Evolutionary conservation across 2,113 vertebrate species (phyloP), one percentile per base, ranked within the genome.

Genomic region (Heterochromis multidens): DNA sequence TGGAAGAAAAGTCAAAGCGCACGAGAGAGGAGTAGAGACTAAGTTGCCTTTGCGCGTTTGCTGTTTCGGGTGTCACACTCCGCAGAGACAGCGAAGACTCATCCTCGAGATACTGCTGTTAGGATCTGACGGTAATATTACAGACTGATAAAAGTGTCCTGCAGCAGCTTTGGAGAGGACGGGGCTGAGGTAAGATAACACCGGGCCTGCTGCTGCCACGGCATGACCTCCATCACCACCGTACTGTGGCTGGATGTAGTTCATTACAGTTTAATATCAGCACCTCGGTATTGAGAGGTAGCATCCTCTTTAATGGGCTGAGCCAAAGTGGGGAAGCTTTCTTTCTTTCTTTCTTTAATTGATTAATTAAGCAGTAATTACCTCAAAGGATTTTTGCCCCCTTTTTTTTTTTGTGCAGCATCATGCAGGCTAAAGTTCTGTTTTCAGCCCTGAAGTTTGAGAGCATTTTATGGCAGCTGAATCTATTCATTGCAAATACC

Each of bases 181-280:
- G 27, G 63, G 57, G 21, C 77, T 4, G 82, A 92, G 93, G 92
- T 92, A 86, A 89, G 92, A 83, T 2, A 49, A 37, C 57, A 23
- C 67, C 14, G 29, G 21, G 40, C 65, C 21, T 33, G 31, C 31
- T 40, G 65, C 33, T 67, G 76, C 63, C 61, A 79, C 14, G 52
- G 19, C 83, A 78, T 29, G 67, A 81, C 49, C 77, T 54, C 43
- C 70, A 74, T 74, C 70, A n/a, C 46, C 21, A 8, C 52, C 49
- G 11, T 14, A 21, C 21, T 37, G 2, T 10, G 37, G n/a, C 14
- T 63, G 19, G 21, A 52, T 27, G 13, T n/a, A 40, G 33, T 78
- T 80, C 86, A 83, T 90, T 85, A 83, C 83, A 70, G 27, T 67
- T 77, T 61, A 63, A 70, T 63, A 62, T 5, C 78, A 33, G 35